Evolutionary conservation across 1,140 invertebrate genomes (phyloP), one percentile per base, ranked within the genome.

Genomic region (Bombus sibiricus): DNA sequence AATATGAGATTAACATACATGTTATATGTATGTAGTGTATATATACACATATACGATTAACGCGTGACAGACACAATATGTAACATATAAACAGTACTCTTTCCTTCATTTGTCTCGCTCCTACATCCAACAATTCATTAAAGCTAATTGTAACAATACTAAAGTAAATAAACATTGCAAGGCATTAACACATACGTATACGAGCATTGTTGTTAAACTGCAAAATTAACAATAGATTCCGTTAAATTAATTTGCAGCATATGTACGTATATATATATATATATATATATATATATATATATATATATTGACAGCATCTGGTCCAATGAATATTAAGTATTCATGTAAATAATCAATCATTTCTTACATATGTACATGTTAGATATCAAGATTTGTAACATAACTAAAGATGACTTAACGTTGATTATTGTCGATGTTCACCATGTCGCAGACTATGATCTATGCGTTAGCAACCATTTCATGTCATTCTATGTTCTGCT

Each of bases 321-420:
- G 80, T 91, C 89, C 89, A 88, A 91, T 91, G 86, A 92, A 92
- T 88, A 82, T 91, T 89, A 92, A 90, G 86, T 92, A 92, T 91
- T 92, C 85, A 87, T 71, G 75, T 89, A 90, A 90, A 90, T 79
- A 83, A 87, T 75, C 81, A 89, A 86, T 75, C 32, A 47, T 85
- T 86, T 86, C 75, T 86, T 86, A 85, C 79, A 88, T 86, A 88
- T 86, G 13, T 88, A 90, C 74, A 86, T 41, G 88, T 39, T 39
- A 64, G 62, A 75, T 82, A 86, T 74, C 81, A 81, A 91, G 77
- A 69, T 84, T 82, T 28, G 37, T 69, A 69, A 76, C 79, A 80
- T 66, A 59, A 88, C 64, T 82, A 69, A 90, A 82, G 37, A 72
- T 86, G 74, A 59, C 76, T 91, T 34, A 80, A 89, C 59, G 64